These are phyloP conservation scores for Ctenochaetus hawaiiensis DNA, from an alignment of 2,797 vertebrate genomes.

Conservation along the genomic window DNA sequence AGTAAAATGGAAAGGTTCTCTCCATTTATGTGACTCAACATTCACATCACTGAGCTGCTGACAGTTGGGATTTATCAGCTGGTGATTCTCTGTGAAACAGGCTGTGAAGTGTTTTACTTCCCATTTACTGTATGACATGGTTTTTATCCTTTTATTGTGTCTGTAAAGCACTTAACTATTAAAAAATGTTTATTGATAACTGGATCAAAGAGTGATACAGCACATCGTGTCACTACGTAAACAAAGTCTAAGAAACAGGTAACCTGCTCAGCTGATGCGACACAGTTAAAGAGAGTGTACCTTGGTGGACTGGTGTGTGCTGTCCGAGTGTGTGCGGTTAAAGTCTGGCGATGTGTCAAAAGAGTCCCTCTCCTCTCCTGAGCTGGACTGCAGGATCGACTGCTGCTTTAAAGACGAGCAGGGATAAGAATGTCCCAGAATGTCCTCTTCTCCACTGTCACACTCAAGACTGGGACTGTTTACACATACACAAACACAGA, in stretches of 20 bases:
- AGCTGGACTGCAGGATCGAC: slow-evolving; percentile 65
- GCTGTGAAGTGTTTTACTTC: slow-evolving; percentile 12
- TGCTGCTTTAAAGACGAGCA: slow-evolving; percentile 67
- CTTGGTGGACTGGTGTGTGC: slow-evolving; percentile 80
- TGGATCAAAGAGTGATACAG: neutral
- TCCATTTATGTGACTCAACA: slow-evolving; percentile 23
- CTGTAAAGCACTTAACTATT: neutral
- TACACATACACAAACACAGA: slow-evolving; percentile 37
- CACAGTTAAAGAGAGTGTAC: slow-evolving; percentile 72
- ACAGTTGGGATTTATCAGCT: slow-evolving; percentile 26
- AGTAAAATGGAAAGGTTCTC: neutral
- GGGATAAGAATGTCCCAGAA: slow-evolving; percentile 66
- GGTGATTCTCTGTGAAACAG: slow-evolving; percentile 4
- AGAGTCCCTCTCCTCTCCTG: slow-evolving; percentile 85
- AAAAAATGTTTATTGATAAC: neutral
- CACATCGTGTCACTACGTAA: neutral
- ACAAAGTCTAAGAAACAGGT: neutral
- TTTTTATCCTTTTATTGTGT: neutral
- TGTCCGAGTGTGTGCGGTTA: slow-evolving; percentile 77
- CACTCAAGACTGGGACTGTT: slow-evolving; percentile 90
- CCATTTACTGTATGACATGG: neutral
- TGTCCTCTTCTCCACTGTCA: slow-evolving; percentile 86
- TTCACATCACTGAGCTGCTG: slow-evolving; percentile 42
- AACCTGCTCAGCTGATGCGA: slow-evolving; percentile 1
- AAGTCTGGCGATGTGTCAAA: slow-evolving; percentile 82